Base-by-base conservation (phyloP, 2,888 invertebrate species). In the Auanema sp. region DNA sequence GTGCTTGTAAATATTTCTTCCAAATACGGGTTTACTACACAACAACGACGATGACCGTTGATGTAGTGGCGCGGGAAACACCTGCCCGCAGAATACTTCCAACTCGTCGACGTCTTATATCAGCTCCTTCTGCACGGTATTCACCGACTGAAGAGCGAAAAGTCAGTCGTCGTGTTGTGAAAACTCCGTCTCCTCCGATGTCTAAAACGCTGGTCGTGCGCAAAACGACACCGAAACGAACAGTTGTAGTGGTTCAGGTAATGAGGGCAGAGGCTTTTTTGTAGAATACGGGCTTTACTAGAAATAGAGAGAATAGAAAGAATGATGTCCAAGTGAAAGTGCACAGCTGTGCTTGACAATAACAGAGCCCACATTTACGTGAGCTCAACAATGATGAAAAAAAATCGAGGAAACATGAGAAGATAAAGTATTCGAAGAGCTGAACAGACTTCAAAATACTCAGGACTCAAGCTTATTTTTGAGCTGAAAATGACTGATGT, bases 41-140 rank as follows among this genome's bases (percentile, higher is more conserved):
- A 21, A 54, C 47, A 23, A 23, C 33, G 16, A 25, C n/a, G 59
- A 33, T 33, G 59, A 40, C 47, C 47, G 47, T 47, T 47, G 47
- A 40, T 43, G 43, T 40, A 49, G 53, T 47, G 54, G 43, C n/a
- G 43, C 60, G n/a, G 43, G 16, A 16, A 5, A 21, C 21, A 16
- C 21, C 56, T 33, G 24, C 56, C 42, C 55, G 51, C 18, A n/a
- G 63, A 53, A 58, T 53, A n/a, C 50, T 55, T 33, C 63, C 63
- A 8, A 57, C 58, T 21, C 63, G 63, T 11, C 54, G 63, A 21
- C 25, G 60, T 5, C 58, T 63, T 23, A 58, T 51, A n/a, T 63
- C 63, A 16, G 51, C 63, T 16, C 52, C 52, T 12, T 16, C 54
- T n/a, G 16, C 41, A 24, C 47, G 62, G 41, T 63, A 53, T 47